These are phyloP conservation scores for Chrysomela aeneicollis DNA, from an alignment of 2,888 invertebrate species.

Conservation along the genomic window DNA sequence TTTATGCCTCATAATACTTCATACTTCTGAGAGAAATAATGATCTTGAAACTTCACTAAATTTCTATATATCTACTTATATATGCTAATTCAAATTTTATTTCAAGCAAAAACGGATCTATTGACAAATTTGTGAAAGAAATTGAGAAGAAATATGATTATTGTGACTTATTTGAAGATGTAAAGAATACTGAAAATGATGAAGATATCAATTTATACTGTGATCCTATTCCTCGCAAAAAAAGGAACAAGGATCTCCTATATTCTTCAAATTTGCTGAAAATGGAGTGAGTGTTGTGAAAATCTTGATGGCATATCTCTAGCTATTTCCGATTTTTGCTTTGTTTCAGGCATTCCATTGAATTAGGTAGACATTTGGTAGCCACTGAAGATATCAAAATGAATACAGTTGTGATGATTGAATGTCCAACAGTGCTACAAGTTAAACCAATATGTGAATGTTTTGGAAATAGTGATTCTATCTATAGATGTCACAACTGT, in stretches of 20 bases:
- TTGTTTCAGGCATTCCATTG: slow-evolving; percentile 22
- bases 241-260: slow-evolving; percentile 29
- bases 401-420: slow-evolving; percentile 40
- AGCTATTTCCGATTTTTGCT: slow-evolving; percentile 9
- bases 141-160: slow-evolving; percentile 30
- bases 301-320: neutral
- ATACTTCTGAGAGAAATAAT: no score
- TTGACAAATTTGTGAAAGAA: slow-evolving; percentile 27
- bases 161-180: slow-evolving; percentile 36
- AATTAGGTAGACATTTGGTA: slow-evolving; percentile 38
- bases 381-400: slow-evolving; percentile 32
- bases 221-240: slow-evolving; percentile 21
- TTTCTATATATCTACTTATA: no score
- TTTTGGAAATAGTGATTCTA: slow-evolving; percentile 26
- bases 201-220: slow-evolving; percentile 31
- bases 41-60: no score
- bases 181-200: slow-evolving; percentile 21
- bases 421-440: slow-evolving; percentile 44
- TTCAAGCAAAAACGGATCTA: slow-evolving; percentile 36
- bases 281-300: slow-evolving; percentile 31
- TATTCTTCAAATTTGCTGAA: slow-evolving; percentile 31
- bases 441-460: slow-evolving; percentile 43
- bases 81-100: no score
- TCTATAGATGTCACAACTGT: slow-evolving; percentile 48
- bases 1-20: no score